Evolutionary conservation across 1,140 invertebrate genomes (phyloP).

Genomic region (Ceratosolen fusciceps): DNA sequence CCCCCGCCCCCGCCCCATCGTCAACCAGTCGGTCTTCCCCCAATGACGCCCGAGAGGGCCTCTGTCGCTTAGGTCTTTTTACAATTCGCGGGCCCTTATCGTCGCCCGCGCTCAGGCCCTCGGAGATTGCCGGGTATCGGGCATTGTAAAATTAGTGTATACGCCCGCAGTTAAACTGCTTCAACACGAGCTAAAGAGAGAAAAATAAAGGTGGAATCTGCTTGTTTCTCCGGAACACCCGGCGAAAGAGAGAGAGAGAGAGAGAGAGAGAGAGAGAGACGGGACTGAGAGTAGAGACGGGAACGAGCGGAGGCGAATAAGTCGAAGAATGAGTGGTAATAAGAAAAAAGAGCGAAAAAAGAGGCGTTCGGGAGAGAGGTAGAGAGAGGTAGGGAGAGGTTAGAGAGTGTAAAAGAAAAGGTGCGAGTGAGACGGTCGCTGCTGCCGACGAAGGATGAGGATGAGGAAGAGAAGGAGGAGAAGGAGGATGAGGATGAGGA

Average conservation of each 20-base stretch:
- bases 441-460: background rate
- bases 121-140: constrained; percentile 24
- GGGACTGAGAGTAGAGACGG: background rate
- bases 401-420: background rate
- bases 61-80: background rate
- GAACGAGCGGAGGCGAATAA: constrained; percentile 23
- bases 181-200: constrained; percentile 1
- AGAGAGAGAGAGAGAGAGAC: background rate
- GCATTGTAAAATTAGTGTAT: constrained; percentile 39
- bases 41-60: too few species aligned
- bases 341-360: constrained; percentile 28
- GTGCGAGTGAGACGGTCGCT: background rate
- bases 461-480: background rate
- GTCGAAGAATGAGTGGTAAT: constrained; percentile 35
- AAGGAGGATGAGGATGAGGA: background rate
- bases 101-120: constrained; percentile 2
- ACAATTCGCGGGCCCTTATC: constrained; percentile 5
- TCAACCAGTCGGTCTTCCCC: too few species aligned
- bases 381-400: too few species aligned
- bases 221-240: constrained; percentile 19
- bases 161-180: constrained; percentile 3
- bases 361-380: background rate
- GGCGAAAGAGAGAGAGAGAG: background rate
- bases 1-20: too few species aligned
- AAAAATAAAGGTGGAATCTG: constrained; percentile 9